These are phyloP conservation scores for Meriones psammophilus DNA, from an alignment of 2,797 vertebrate genomes.

Conservation along the genomic window DNA sequence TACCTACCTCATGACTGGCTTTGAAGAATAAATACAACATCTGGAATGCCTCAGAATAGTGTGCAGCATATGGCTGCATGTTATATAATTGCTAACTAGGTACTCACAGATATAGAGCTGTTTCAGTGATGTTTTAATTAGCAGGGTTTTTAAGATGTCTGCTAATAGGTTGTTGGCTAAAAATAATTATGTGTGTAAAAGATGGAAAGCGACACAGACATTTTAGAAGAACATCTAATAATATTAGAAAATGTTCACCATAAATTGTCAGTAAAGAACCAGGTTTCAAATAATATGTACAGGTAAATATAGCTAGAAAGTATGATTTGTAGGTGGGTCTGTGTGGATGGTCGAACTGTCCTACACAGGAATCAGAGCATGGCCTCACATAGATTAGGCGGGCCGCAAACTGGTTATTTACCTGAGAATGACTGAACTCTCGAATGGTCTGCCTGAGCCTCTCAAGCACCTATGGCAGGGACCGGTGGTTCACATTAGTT, in stretches of 20 bases:
- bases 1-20: not conserved
- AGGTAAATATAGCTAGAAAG: not conserved
- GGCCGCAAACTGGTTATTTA: not conserved
- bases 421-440: not conserved
- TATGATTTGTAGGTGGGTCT: not conserved
- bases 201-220: not conserved
- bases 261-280: not conserved
- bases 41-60: not conserved
- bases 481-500: not conserved
- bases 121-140: slow-evolving; percentile 35
- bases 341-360: not conserved
- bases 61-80: not conserved
- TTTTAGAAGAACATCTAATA: not conserved
- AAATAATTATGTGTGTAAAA: not conserved
- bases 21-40: slow-evolving; percentile 7
- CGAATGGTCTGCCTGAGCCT: not conserved
- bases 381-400: not conserved
- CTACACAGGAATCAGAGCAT: not conserved
- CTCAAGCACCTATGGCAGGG: not conserved
- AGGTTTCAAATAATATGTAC: not conserved
- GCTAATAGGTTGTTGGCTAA: not conserved
- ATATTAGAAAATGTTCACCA: slow-evolving; percentile 18
- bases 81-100: not conserved
- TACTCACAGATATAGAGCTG: not conserved
- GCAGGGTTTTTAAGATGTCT: slow-evolving; percentile 26